These are phyloP conservation scores for Campoplex nolae DNA, from an alignment of 2,888 invertebrate genomes.

Conservation along the genomic window DNA sequence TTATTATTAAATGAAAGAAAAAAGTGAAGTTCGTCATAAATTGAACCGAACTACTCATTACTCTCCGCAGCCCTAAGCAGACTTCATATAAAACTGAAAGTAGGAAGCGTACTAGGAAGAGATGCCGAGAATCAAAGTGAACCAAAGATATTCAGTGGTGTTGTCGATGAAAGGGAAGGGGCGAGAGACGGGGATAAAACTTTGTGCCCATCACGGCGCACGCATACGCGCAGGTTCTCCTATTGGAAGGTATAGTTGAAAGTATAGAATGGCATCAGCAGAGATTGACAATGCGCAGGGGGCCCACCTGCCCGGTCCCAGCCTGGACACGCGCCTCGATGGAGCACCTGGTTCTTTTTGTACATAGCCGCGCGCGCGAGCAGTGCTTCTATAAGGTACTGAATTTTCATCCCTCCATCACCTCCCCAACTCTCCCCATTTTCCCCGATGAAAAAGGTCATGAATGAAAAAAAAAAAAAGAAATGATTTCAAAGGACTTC, in stretches of 20 bases:
- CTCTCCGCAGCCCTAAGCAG: no score
- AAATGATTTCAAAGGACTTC: slow-evolving; percentile 2
- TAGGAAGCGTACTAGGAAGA: slow-evolving; percentile 48
- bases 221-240: slow-evolving; percentile 35
- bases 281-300: slow-evolving; percentile 84
- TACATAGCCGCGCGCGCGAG: slow-evolving; percentile 52
- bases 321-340: slow-evolving; percentile 83
- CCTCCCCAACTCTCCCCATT: not conserved
- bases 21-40: no score
- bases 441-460: not conserved
- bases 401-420: slow-evolving; percentile 50
- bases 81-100: slow-evolving; percentile 25
- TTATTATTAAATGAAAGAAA: no score
- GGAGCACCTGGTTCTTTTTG: slow-evolving; percentile 78
- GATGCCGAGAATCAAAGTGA: slow-evolving; percentile 14
- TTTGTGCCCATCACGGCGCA: slow-evolving; percentile 52
- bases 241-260: slow-evolving; percentile 40
- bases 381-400: slow-evolving; percentile 51
- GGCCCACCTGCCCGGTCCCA: slow-evolving; percentile 84
- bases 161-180: slow-evolving; percentile 42
- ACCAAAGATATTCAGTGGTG: slow-evolving; percentile 52
- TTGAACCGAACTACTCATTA: no score
- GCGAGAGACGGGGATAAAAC: slow-evolving; percentile 23
- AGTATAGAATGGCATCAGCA: slow-evolving; percentile 74
- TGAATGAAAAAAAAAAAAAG: not conserved